phyloP scores from a whole-genome alignment of 1,140 invertebrate genomes.

The Philaenus spumarius region DNA sequence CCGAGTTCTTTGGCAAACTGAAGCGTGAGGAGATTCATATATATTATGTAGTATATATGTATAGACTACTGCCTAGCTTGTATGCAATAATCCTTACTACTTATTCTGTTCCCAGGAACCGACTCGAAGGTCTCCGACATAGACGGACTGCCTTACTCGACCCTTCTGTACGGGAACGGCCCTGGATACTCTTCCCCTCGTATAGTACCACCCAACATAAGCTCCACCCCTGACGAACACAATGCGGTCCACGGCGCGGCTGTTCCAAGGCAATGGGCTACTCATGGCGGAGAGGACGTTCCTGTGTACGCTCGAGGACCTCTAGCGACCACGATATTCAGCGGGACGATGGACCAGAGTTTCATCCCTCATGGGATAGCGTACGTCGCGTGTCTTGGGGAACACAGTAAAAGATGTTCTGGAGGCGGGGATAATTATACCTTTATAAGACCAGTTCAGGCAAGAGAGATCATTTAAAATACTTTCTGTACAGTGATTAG shows the following conservation, averaged over 20 bases:
- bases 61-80: no score
- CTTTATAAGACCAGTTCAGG: no score
- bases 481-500: no score
- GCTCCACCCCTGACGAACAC: slow-evolving; percentile 32
- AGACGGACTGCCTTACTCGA: slow-evolving; percentile 61
- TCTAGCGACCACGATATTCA: slow-evolving; percentile 41
- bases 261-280: slow-evolving; percentile 66
- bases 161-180: slow-evolving; percentile 64
- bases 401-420: slow-evolving; percentile 51
- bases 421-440: slow-evolving; percentile 1
- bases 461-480: no score
- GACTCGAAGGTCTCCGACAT: slow-evolving; percentile 59
- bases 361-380: slow-evolving; percentile 70
- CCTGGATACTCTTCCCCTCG: slow-evolving; percentile 46
- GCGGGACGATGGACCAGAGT: slow-evolving; percentile 63
- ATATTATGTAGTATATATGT: no score
- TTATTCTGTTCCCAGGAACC: slow-evolving; percentile 46
- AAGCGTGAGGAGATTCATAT: no score
- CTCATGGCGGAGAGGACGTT: slow-evolving; percentile 86
- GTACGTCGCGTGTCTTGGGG: slow-evolving; percentile 61
- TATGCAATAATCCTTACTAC: no score
- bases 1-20: no score
- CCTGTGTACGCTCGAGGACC: slow-evolving; percentile 63
- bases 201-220: slow-evolving; percentile 41
- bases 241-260: slow-evolving; percentile 45